A percentile compares a stretch with the other conserved stretches of the same genome.
These are phyloP conservation scores for Drosophila rubida DNA, from an alignment of 2,888 invertebrate species.

Conservation along the genomic window DNA sequence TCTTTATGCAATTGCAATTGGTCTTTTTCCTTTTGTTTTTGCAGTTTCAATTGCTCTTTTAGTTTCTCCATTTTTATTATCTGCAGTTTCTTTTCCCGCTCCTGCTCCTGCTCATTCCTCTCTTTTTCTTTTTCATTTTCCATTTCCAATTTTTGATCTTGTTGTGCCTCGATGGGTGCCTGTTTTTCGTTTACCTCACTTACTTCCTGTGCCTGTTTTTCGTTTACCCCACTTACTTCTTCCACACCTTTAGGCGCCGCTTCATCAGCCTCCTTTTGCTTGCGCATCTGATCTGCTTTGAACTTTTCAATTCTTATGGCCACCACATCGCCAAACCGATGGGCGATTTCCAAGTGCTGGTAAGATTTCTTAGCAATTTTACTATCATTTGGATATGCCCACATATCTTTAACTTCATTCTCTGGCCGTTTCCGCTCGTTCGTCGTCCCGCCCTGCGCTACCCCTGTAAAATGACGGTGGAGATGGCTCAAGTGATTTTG, in stretches of 20 bases:
- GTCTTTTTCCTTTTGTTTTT: too few relatives aligned
- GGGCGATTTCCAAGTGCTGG: background rate
- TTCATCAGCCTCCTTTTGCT: background rate
- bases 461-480: constrained; percentile 22
- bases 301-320: constrained; percentile 2
- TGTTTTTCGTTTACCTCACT: background rate
- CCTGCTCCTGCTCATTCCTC: too few relatives aligned
- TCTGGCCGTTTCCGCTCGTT: background rate
- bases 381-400: background rate
- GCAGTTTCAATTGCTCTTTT: too few relatives aligned
- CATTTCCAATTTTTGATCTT: background rate
- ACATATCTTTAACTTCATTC: background rate
- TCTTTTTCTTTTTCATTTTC: background rate
- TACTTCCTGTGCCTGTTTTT: background rate
- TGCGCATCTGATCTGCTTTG: background rate
- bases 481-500: constrained; percentile 3
- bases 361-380: background rate
- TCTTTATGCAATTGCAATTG: too few relatives aligned
- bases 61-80: too few relatives aligned
- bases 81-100: too few relatives aligned
- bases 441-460: background rate
- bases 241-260: background rate
- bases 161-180: too few relatives aligned
- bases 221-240: background rate
- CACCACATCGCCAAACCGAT: background rate